These are phyloP conservation scores for Lerista edwardsae DNA, from an alignment of 2,797 vertebrate species.

Conservation along the genomic window DNA sequence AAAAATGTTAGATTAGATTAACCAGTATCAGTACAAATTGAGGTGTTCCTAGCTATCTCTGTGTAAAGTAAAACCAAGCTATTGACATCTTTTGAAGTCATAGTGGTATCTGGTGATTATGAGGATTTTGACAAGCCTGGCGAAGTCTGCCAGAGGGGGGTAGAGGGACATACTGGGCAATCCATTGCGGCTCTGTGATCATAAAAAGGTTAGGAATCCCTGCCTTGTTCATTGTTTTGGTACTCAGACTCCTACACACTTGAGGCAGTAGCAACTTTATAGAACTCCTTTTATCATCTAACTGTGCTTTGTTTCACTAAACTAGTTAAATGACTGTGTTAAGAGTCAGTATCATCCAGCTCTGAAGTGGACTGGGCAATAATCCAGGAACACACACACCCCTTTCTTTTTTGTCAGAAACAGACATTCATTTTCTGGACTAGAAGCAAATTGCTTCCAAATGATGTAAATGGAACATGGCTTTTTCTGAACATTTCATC, in stretches of 20 bases:
- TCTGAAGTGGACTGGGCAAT: conserved; percentile 68
- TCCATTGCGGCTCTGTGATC: too few relatives aligned
- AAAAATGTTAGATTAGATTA: too few relatives aligned
- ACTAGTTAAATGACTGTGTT: conserved; percentile 58
- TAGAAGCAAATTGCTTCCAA: conserved; percentile 72
- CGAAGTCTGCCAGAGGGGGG: too few relatives aligned
- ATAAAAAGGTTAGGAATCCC: too few relatives aligned
- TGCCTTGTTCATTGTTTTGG: conserved; percentile 34
- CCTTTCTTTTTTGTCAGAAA: conserved; percentile 48
- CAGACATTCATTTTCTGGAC: conserved; percentile 59
- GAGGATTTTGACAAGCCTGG: too few relatives aligned
- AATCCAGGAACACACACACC: conserved; percentile 58
- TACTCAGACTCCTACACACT: conserved; percentile 30
- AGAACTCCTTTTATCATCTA: conserved; percentile 64
- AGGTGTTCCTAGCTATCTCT: too few relatives aligned
- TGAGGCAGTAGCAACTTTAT: conserved; percentile 49
- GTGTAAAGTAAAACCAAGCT: too few relatives aligned
- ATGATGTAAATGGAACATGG: conserved; percentile 63
- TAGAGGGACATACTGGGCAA: too few relatives aligned
- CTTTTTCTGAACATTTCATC: conserved; percentile 51
- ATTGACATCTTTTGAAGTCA: too few relatives aligned
- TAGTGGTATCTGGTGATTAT: too few relatives aligned
- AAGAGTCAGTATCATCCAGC: conserved; percentile 63
- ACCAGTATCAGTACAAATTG: too few relatives aligned
- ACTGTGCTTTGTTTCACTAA: conserved; percentile 64